A percentile compares a stretch with the other conserved stretches of the same genome.
Evolutionary conservation across 2,888 invertebrate genomes (phyloP).

Genomic region (Chelonus formosanus): DNA sequence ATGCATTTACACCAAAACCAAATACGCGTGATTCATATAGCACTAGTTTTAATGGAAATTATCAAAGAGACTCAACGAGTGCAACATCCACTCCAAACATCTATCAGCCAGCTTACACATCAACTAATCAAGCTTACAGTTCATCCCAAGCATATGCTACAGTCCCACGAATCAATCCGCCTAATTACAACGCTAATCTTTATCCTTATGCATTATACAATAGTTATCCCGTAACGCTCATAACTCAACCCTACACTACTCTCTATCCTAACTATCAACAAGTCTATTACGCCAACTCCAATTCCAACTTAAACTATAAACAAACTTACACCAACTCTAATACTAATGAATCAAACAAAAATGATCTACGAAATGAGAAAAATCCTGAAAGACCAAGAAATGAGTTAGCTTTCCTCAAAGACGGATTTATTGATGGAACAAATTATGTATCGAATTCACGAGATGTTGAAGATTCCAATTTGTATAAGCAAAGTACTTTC

Average conservation of each 20-base stretch:
- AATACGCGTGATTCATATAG: slow-evolving; percentile 56
- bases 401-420: slow-evolving; percentile 25
- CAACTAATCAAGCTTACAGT: slow-evolving; percentile 19
- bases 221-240: slow-evolving; percentile 15
- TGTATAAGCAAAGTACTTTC: slow-evolving; percentile 48
- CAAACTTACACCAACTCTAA: slow-evolving; percentile 2
- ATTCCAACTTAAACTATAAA: slow-evolving; percentile 32
- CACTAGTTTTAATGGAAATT: slow-evolving; percentile 45
- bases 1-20: slow-evolving; percentile 54
- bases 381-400: not conserved
- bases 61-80: slow-evolving; percentile 42
- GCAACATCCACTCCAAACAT: not conserved
- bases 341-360: slow-evolving; percentile 19
- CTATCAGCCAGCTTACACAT: slow-evolving; percentile 6
- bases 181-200: slow-evolving; percentile 38
- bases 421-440: slow-evolving; percentile 53
- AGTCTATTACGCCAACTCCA: slow-evolving; percentile 45
- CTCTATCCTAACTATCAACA: slow-evolving; percentile 55
- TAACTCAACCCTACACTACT: slow-evolving; percentile 47
- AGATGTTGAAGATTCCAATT: slow-evolving; percentile 57
- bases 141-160: slow-evolving; percentile 23
- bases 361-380: slow-evolving; percentile 37
- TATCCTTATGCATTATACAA: slow-evolving; percentile 42
- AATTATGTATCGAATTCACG: slow-evolving; percentile 52
- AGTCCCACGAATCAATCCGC: slow-evolving; percentile 30